Conservation (phyloP, 2,113 vertebrate genomes). For the Rutilus rutilus region DNA sequence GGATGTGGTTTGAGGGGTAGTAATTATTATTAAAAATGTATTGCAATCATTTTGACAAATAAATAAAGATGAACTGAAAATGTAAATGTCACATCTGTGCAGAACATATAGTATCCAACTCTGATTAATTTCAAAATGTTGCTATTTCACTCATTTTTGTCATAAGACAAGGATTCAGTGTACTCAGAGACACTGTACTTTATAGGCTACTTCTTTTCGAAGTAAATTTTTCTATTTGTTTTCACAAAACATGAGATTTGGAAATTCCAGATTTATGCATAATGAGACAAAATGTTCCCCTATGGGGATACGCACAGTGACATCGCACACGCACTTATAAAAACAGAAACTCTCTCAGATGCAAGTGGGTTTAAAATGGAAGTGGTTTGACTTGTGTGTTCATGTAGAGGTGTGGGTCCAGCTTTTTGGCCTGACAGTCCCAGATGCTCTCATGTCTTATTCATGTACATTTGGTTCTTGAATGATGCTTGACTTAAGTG, state of each 20-base stretch:
- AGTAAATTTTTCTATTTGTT: neutral
- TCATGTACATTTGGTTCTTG: constrained; percentile 31
- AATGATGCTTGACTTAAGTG: constrained; percentile 15
- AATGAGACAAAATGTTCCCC: neutral
- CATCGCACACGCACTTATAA: neutral
- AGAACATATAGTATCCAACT: neutral
- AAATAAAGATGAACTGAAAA: too few relatives aligned
- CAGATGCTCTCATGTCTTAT: constrained; percentile 37
- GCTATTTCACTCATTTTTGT: neutral
- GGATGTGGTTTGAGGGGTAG: too few relatives aligned
- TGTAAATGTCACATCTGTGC: too few relatives aligned
- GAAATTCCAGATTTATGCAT: neutral
- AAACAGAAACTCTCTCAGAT: neutral
- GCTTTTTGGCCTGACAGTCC: neutral
- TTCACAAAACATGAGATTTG: neutral
- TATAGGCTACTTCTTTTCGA: neutral
- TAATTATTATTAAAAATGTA: too few relatives aligned
- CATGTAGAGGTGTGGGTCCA: neutral
- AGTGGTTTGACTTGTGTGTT: neutral
- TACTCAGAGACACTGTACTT: neutral
- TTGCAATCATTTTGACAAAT: too few relatives aligned
- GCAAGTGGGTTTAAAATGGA: neutral
- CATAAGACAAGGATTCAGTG: neutral
- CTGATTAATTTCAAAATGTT: neutral
- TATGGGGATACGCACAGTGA: neutral